Evolutionary conservation across 37 sponge, comb jelly and placozoan species (phyloP), one percentile per base, ranked within the genome.

Genomic region (Hormiphora californensis): DNA sequence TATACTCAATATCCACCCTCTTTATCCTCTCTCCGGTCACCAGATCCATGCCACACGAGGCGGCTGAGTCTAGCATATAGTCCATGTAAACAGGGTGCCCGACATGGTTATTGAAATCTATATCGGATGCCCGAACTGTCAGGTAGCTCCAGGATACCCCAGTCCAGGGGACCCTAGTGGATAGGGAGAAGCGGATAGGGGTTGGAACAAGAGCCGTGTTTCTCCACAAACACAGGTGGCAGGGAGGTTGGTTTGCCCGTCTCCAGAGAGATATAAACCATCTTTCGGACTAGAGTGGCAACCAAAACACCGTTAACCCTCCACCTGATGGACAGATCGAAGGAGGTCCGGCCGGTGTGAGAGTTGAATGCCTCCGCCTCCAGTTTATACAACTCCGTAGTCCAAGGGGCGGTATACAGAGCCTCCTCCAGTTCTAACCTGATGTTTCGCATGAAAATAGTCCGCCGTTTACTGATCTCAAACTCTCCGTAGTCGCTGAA

Each of bases 81-180:
- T 73, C 81, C 81, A 73, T 28, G 46, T 73, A 73, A 5, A 73
- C 81, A 40, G 81, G 81, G 81, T 73, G 81, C 46, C 81, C 81
- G 46, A 73, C 81, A 46, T 73, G 81, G 46, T 73, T 41, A 46
- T 73, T 73, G 46, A 73, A 73, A 46, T 73, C 81, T 15, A 73
- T 33, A 30, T 73, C 81, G 1, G 81, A 73, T 43, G 81, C 46
- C 21, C 81, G 43, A 1, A 73, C 81, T 32, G 81, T 73, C 9
- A 73, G 44, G n/a, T n/a, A n/a, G 21, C 46, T 25, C 22, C 1
- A 36, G n/a, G 40, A n/a, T 25, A 23, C 1, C 21, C 46, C 81
- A 22, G 81, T 22, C 22, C 27, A 43, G 2, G 81, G 81, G 21
- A 73, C 81, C 0, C 43, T 46, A 43, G 7, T 73, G 44, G 40